Conservation (phyloP, 2,113 vertebrate species). For the Ophiodon elongatus region DNA sequence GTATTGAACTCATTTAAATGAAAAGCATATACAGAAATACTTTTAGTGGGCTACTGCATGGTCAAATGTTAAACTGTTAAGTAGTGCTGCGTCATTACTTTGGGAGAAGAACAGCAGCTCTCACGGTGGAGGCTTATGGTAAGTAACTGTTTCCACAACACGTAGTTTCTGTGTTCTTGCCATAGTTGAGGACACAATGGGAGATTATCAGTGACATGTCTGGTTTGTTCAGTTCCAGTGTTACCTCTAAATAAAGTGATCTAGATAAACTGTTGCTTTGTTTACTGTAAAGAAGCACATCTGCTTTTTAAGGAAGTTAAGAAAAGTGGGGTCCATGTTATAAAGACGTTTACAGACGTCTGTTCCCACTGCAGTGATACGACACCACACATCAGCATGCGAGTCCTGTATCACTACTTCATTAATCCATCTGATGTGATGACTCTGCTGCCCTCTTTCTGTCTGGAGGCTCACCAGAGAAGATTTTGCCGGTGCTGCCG, state of each 20-base stretch:
- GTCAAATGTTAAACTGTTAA: too few species aligned
- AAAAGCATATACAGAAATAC: too few species aligned
- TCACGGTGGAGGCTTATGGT: too few species aligned
- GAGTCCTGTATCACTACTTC: background rate
- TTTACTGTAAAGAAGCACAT: background rate
- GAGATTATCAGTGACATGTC: background rate
- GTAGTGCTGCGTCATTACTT: too few species aligned
- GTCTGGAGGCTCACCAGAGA: constrained; percentile 85
- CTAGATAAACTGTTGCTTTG: background rate
- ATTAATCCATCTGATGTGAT: background rate
- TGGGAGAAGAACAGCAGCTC: too few species aligned
- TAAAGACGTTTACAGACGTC: background rate
- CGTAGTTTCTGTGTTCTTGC: too few species aligned
- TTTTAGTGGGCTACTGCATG: too few species aligned
- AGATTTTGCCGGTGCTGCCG: constrained; percentile 92
- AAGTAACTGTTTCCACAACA: too few species aligned
- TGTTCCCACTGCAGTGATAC: background rate
- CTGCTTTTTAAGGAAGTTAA: background rate
- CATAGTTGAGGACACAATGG: background rate
- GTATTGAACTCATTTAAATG: too few species aligned
- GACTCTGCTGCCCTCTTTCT: background rate
- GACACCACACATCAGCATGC: too few species aligned
- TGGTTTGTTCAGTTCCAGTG: background rate
- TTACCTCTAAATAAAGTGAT: background rate
- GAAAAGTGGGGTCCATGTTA: background rate